Evolutionary conservation across 1,140 invertebrate species (phyloP).

Genomic region (Drosophila parabipectinata): DNA sequence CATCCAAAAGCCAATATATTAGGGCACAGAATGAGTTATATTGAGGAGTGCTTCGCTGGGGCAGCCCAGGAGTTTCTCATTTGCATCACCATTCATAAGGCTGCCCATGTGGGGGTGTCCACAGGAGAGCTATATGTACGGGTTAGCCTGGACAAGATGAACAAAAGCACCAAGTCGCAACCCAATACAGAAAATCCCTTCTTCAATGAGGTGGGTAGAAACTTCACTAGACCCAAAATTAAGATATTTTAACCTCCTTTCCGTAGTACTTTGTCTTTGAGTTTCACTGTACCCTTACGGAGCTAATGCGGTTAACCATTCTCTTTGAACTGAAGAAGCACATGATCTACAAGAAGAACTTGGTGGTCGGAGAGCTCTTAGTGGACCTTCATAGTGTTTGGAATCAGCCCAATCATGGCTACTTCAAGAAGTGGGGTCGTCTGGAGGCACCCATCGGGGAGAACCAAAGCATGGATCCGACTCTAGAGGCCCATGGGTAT

Average conservation of each 20-base stretch:
- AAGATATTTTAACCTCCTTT: neutral
- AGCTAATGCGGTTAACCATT: slow-evolving; percentile 84
- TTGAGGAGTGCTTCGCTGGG: slow-evolving; percentile 67
- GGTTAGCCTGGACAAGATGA: slow-evolving; percentile 85
- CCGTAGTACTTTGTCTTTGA: slow-evolving; percentile 90
- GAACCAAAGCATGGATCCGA: slow-evolving; percentile 68
- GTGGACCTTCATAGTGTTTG: slow-evolving; percentile 90
- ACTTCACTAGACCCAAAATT: neutral
- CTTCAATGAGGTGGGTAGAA: slow-evolving; percentile 86
- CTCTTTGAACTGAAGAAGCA: slow-evolving; percentile 85
- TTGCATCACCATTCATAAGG: slow-evolving; percentile 80
- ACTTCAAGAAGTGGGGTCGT: slow-evolving; percentile 92
- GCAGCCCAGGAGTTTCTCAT: slow-evolving; percentile 73
- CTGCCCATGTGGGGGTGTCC: slow-evolving; percentile 55
- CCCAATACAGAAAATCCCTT: slow-evolving; percentile 86
- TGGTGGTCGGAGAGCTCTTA: slow-evolving; percentile 87
- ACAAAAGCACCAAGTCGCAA: slow-evolving; percentile 85
- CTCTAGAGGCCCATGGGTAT: slow-evolving; percentile 84
- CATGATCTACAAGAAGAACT: slow-evolving; percentile 80
- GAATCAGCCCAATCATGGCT: slow-evolving; percentile 89
- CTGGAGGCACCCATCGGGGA: slow-evolving; percentile 87
- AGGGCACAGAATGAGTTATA: slow-evolving; percentile 41
- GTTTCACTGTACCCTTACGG: slow-evolving; percentile 85
- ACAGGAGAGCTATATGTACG: slow-evolving; percentile 86
- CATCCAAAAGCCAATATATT: slow-evolving; percentile 2